Evolutionary conservation across 2,888 invertebrate genomes (phyloP).

Genomic region (Urechis unicinctus): DNA sequence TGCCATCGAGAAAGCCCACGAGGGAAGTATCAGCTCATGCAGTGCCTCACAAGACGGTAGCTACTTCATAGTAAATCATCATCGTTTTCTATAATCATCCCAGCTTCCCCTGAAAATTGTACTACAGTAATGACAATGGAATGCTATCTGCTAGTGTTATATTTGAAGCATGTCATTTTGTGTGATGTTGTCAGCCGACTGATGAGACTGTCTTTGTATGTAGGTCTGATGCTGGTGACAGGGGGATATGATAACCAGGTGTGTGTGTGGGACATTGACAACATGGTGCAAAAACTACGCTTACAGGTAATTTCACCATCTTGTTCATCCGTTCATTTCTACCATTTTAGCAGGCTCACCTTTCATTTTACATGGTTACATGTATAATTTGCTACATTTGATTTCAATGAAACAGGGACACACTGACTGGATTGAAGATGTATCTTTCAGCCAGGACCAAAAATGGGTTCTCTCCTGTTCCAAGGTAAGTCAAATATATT

Average conservation of each 20-base stretch:
- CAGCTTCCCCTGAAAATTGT: too few relatives aligned
- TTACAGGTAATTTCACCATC: conserved; percentile 35
- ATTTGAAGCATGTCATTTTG: too few relatives aligned
- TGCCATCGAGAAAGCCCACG: conserved; percentile 37
- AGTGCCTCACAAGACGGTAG: conserved; percentile 41
- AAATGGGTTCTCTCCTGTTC: conserved; percentile 45
- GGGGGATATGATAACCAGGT: conserved; percentile 46
- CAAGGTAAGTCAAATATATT: conserved; percentile 30
- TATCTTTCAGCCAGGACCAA: conserved; percentile 38
- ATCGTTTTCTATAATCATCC: too few relatives aligned
- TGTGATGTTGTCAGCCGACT: neutral
- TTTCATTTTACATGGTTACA: too few relatives aligned
- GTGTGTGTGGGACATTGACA: conserved; percentile 47
- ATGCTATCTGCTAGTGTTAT: too few relatives aligned
- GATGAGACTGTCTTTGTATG: conserved; percentile 2
- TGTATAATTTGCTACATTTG: too few relatives aligned
- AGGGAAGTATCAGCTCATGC: conserved; percentile 48
- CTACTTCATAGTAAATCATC: too few relatives aligned
- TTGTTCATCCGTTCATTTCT: neutral
- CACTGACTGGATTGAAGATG: conserved; percentile 46
- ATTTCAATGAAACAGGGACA: too few relatives aligned
- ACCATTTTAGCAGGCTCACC: too few relatives aligned
- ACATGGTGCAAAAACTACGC: conserved; percentile 40
- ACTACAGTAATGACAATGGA: too few relatives aligned
- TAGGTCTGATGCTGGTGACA: conserved; percentile 40